Base-by-base conservation (phyloP, 2,797 vertebrate species). In the Lagocephalus sceleratus region DNA sequence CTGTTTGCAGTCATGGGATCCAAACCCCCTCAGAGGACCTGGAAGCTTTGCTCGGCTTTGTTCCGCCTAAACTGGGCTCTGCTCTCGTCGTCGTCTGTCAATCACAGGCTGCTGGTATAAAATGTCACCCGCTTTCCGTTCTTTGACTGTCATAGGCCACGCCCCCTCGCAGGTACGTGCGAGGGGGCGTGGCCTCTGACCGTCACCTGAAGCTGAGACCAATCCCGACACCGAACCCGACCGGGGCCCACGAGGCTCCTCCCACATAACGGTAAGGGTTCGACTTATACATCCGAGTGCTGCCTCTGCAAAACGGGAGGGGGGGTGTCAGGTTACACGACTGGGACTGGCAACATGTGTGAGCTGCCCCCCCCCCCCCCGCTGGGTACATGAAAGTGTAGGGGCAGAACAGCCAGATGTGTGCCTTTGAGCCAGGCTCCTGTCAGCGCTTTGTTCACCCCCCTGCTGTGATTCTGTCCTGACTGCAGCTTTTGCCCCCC, bases 391-490 rank as follows among this genome's bases (percentile, higher is more conserved):
- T 65, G 74, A 76, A 65, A 32, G 54, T 55, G 51, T 68, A 60
- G n/a, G 62, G 73, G 47, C 71, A 71, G 76, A 79, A 41, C 1
- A 15, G 64, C 76, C 81, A 87, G 78, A 87, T 82, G 82, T 86
- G 73, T 54, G 71, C 47, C 52, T 49, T 0, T n/a, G 42, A 68
- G 62, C 57, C 51, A 35, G 32, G 32, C 32, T 35, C 32, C 32
- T 55, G 56, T 54, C 6, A 58, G 39, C 47, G 54, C 48, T 59
- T 63, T 20, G 14, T 46, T 60, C 44, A 5, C 42, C 41, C 52
- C 61, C 51, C 58, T 51, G 57, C 54, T 21, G 63, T 56, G 16
- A 57, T 25, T 58, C 54, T 47, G 69, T 35, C 56, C 53, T 58
- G 60, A 14, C 2, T 14, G 32, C 32, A 35, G 32, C 2, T 14